These are phyloP conservation scores for Pachycephus smyrnensis DNA, from an alignment of 2,888 invertebrate species.

Conservation along the genomic window DNA sequence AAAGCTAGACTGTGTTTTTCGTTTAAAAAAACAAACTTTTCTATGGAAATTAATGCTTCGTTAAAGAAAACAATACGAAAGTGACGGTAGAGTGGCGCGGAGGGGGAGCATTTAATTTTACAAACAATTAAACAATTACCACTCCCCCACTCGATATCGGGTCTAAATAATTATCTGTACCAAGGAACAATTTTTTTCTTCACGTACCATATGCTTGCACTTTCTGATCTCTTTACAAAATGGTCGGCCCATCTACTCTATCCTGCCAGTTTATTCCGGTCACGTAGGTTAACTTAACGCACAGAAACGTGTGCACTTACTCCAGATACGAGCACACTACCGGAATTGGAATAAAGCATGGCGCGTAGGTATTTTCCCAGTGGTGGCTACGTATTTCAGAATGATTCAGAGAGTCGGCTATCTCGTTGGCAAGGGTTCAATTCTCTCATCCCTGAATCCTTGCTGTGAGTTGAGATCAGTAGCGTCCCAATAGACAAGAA, in stretches of 20 bases:
- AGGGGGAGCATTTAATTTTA: too few relatives aligned
- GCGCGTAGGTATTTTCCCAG: slow-evolving; percentile 18
- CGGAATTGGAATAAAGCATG: slow-evolving; percentile 10
- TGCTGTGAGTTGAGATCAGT: neutral
- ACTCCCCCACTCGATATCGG: neutral
- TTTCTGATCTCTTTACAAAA: neutral
- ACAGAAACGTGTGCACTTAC: neutral
- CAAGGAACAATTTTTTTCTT: neutral
- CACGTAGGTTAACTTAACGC: neutral
- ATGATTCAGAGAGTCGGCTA: slow-evolving; percentile 34
- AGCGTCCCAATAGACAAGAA: neutral
- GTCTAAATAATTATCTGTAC: neutral
- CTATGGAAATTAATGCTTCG: neutral
- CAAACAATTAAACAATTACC: too few relatives aligned
- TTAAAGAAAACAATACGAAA: neutral
- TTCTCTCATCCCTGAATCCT: slow-evolving; percentile 26
- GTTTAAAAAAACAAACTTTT: neutral
- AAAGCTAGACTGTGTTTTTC: neutral
- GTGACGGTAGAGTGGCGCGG: too few relatives aligned
- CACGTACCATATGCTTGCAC: neutral
- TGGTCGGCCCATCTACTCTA: neutral
- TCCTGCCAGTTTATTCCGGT: neutral
- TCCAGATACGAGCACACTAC: neutral
- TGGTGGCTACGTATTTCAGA: slow-evolving; percentile 27
- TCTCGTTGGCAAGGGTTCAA: slow-evolving; percentile 36